These are phyloP conservation scores for Pygoscelis antarcticus DNA, from an alignment of 2,113 vertebrate genomes.

Conservation along the genomic window DNA sequence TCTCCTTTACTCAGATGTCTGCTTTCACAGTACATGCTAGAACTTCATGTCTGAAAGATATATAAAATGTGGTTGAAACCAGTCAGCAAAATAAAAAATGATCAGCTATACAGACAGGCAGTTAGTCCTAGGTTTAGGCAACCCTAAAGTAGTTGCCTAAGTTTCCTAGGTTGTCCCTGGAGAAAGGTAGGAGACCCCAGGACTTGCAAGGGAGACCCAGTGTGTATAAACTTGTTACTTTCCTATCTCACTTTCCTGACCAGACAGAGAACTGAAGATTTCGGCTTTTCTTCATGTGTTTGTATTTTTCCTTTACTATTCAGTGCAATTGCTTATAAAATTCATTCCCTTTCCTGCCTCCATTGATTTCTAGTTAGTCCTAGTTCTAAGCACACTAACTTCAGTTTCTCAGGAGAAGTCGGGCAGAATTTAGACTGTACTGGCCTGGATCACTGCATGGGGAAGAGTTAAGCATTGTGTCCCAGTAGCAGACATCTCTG, in stretches of 20 bases:
- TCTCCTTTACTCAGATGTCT: not conserved
- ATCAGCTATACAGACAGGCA: not conserved
- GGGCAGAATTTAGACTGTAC: not conserved
- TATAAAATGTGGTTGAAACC: not conserved
- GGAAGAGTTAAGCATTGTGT: not conserved
- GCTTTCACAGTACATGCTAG: not conserved
- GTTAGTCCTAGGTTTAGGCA: not conserved
- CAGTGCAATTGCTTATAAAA: not conserved
- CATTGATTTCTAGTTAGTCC: not conserved
- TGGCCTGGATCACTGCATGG: not conserved
- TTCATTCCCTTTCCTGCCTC: not conserved
- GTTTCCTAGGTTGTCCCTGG: not conserved
- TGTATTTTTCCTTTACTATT: not conserved
- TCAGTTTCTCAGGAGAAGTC: not conserved
- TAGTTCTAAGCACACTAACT: not conserved
- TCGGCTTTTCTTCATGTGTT: not conserved
- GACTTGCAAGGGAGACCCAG: not conserved
- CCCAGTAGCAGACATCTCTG: not conserved
- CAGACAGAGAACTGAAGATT: not conserved
- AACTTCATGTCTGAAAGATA: not conserved
- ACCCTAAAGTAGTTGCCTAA: not conserved
- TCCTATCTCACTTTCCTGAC: not conserved
- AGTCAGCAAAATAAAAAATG: not conserved
- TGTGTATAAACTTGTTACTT: not conserved
- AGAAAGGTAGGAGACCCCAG: not conserved